A percentile compares a stretch with the other conserved stretches of the same genome.
These are phyloP conservation scores for Metellina segmentata DNA, from an alignment of 2,888 invertebrate species.

Conservation along the genomic window DNA sequence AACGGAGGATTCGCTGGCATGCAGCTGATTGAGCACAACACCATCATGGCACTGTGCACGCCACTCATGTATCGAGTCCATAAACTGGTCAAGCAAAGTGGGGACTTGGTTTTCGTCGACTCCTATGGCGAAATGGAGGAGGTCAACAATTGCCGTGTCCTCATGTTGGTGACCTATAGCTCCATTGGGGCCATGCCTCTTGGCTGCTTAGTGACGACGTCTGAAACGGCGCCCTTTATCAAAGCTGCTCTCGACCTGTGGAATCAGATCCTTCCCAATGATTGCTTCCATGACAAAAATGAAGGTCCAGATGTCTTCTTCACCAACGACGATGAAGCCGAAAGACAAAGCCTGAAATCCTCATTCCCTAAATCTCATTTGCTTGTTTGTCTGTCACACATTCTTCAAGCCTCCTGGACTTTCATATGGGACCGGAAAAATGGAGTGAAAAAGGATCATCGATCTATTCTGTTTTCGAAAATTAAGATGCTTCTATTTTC, in stretches of 20 bases:
- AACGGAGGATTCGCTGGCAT: constrained; percentile 69
- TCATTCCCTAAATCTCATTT: constrained; percentile 64
- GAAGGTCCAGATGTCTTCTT: constrained; percentile 71
- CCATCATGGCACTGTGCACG: constrained; percentile 67
- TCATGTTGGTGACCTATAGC: constrained; percentile 66
- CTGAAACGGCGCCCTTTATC: constrained; percentile 18
- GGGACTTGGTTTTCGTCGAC: constrained; percentile 69
- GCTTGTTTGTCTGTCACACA: constrained; percentile 64
- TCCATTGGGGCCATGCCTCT: constrained; percentile 57
- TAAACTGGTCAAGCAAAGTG: constrained; percentile 61
- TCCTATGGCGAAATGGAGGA: constrained; percentile 72
- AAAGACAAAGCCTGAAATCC: constrained; percentile 43
- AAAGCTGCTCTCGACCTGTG: constrained; percentile 71
- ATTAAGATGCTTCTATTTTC: constrained; percentile 67
- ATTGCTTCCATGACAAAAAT: constrained; percentile 57
- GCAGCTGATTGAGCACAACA: constrained; percentile 47
- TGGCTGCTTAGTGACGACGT: constrained; percentile 61
- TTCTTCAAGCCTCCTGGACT: constrained; percentile 59
- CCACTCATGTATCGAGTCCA: constrained; percentile 71
- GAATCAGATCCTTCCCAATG: constrained; percentile 65
- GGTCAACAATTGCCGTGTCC: constrained; percentile 58
- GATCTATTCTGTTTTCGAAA: constrained; percentile 62
- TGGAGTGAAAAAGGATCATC: constrained; percentile 67
- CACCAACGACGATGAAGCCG: constrained; percentile 64
- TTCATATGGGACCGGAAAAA: constrained; percentile 71